A percentile compares a stretch with the other conserved stretches of the same genome.
These are phyloP conservation scores for Enteromius unitaeniatus DNA, from an alignment of 2,797 vertebrate genomes.

Conservation along the genomic window DNA sequence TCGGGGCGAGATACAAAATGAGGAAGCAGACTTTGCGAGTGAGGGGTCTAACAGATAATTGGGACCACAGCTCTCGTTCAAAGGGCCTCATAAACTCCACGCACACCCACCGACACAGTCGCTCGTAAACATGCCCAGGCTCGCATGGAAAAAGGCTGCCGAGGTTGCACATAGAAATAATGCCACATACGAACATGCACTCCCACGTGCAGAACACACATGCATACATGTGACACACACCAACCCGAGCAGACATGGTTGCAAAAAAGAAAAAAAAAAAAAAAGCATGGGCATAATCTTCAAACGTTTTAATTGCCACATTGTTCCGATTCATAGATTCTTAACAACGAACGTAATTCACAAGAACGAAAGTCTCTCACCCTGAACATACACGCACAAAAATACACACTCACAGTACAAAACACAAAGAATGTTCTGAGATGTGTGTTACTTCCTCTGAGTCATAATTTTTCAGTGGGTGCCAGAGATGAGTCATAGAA, in stretches of 20 bases:
- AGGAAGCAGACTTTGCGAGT: constrained; percentile 15
- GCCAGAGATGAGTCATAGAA: constrained; percentile 88
- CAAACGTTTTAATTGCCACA: neutral
- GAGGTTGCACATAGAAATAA: constrained; percentile 16
- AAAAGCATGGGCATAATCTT: neutral
- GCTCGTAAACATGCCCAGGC: constrained; percentile 35
- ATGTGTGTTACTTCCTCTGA: constrained; percentile 82
- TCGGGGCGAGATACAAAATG: constrained; percentile 22
- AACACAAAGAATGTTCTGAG: constrained; percentile 68
- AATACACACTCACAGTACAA: constrained; percentile 38
- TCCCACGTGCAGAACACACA: constrained; percentile 15
- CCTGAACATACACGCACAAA: constrained; percentile 47
- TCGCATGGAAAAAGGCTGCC: constrained; percentile 38
- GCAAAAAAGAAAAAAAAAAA: neutral
- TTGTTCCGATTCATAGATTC: constrained; percentile 37
- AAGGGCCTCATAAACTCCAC: constrained; percentile 59
- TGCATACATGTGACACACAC: constrained; percentile 19
- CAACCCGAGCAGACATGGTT: neutral
- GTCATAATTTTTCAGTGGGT: constrained; percentile 81
- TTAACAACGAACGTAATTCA: constrained; percentile 37
- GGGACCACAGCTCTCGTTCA: constrained; percentile 49
- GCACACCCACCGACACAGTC: constrained; percentile 22
- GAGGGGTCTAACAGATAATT: constrained; percentile 26
- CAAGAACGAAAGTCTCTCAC: constrained; percentile 29
- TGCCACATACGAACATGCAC: constrained; percentile 14